Conservation (phyloP, 2,888 invertebrate genomes). For the Clitarchus hookeri region DNA sequence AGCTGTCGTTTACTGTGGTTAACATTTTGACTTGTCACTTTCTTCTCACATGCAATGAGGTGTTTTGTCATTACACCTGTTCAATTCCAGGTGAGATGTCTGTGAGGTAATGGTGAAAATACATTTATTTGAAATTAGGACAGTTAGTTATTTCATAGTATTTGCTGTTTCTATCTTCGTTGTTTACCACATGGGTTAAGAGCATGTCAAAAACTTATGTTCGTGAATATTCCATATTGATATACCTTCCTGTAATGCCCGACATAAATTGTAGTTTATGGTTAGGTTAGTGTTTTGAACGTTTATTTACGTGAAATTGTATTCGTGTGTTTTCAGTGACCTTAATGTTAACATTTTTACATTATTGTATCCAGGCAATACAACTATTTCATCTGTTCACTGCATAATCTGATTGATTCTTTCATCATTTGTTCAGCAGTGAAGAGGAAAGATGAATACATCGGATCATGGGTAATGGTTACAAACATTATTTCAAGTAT, state of each 20-base stretch:
- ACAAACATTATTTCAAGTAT: slow-evolving; percentile 34
- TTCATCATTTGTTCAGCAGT: slow-evolving; percentile 36
- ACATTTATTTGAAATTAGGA: background rate
- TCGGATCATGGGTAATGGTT: slow-evolving; percentile 76
- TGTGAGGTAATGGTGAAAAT: slow-evolving; percentile 26
- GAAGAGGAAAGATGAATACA: slow-evolving; percentile 67
- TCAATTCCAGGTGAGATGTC: slow-evolving; percentile 32
- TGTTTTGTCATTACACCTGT: slow-evolving; percentile 23
- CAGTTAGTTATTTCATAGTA: background rate
- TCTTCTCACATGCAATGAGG: slow-evolving; percentile 10
- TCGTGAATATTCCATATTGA: background rate
- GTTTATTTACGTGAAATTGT: background rate
- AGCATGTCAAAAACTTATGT: slow-evolving; percentile 9
- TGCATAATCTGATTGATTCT: slow-evolving; percentile 34
- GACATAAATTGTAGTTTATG: background rate
- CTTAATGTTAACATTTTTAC: background rate
- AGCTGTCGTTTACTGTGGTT: background rate
- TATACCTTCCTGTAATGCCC: background rate
- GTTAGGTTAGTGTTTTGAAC: background rate
- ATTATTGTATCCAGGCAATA: slow-evolving; percentile 37
- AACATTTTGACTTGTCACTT: background rate
- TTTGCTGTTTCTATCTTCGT: background rate
- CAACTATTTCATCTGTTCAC: slow-evolving; percentile 39
- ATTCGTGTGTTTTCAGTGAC: background rate
- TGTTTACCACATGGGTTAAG: background rate